Evolutionary conservation across 2,113 vertebrate species (phyloP), one percentile per base, ranked within the genome.

Genomic region (Lagopus muta): DNA sequence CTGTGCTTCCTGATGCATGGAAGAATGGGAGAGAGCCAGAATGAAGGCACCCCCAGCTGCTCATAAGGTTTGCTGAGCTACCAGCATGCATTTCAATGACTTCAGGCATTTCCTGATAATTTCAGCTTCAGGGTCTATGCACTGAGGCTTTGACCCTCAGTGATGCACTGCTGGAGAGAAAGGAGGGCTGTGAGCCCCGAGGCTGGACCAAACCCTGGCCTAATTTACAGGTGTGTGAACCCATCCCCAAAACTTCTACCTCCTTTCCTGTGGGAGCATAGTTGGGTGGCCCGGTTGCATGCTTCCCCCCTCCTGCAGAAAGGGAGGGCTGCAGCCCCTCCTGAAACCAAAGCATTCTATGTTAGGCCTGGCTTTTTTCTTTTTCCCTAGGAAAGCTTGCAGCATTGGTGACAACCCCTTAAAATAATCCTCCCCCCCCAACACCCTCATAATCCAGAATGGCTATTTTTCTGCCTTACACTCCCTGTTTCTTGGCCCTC

Each of bases 401-500:
- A 32, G 19, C 61, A n/a, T 55, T 58, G 20, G 21, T 69, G 72
- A 16, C 15, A 45, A 10, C 38, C 18, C 38, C 30, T 43, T 69
- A 10, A 50, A 16, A 78, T 61, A 78, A 61, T 64, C 32, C 0
- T 32, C 12, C 24, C 48, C 47, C 47, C 25, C 45, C 45, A 10
- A 10, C 38, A 10, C 22, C 45, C 22, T 28, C 11, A 2, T 62
- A 25, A 65, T 61, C 52, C 12, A 25, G 22, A 34, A 21, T 6
- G 3, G 5, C 11, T 76, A 4, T 34, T 48, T 81, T 38, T 18
- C 22, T 12, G 58, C 13, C 18, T 40, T 65, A 25, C 45, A 4
- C 24, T 94, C 42, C 27, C 88, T 1, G 0, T 93, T 91, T 74
- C 96, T 96, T 96, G 82, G 47, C 61, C 57, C 45, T 81, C 64